Conservation (phyloP, 2,797 vertebrate species). For the Limosa lapponica region DNA sequence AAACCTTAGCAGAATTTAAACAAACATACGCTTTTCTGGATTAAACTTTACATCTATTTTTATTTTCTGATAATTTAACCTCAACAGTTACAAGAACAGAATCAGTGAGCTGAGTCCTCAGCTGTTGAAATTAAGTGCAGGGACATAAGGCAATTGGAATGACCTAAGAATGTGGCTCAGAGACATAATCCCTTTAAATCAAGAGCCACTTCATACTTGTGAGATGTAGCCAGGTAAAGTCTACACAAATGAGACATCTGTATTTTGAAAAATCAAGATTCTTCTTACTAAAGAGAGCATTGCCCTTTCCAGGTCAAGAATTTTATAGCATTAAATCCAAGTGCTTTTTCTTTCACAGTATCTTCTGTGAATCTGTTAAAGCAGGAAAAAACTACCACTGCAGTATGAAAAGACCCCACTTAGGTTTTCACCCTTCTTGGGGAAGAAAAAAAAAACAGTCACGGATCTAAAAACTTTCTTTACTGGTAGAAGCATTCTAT, state of each 20-base stretch:
- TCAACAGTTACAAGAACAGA: background rate
- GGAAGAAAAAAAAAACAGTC: background rate
- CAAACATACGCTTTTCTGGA: background rate
- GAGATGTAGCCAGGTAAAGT: background rate
- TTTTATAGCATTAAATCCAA: background rate
- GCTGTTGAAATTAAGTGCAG: background rate
- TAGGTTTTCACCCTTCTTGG: background rate
- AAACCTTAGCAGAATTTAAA: slow-evolving; percentile 22
- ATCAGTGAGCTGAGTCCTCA: background rate
- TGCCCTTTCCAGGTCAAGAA: background rate
- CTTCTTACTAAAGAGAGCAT: background rate
- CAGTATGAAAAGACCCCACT: background rate
- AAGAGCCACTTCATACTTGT: background rate
- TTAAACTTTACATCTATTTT: slow-evolving; percentile 7
- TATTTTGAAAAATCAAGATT: background rate
- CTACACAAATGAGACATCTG: background rate
- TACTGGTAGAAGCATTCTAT: background rate
- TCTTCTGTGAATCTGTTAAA: background rate
- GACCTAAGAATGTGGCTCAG: background rate
- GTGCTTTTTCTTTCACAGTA: background rate
- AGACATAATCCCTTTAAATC: background rate
- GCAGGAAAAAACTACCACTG: background rate
- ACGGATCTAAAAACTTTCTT: background rate
- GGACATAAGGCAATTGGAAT: background rate
- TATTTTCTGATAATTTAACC: slow-evolving; percentile 2